Evolutionary conservation across 2,797 vertebrate genomes (phyloP).

Genomic region (Fundulus diaphanus): DNA sequence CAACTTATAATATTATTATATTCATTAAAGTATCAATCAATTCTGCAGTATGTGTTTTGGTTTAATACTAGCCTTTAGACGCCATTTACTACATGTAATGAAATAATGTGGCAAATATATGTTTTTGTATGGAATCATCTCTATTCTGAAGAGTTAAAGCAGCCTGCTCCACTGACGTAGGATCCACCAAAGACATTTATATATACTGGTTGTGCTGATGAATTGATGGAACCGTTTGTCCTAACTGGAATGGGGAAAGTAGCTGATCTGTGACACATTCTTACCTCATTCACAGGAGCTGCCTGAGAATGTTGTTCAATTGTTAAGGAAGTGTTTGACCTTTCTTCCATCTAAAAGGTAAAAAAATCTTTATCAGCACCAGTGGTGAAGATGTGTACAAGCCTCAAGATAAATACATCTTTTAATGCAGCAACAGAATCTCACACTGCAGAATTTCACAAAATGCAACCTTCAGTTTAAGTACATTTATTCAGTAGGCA

Average conservation of each 20-base stretch:
- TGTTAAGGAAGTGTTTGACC: slow-evolving; percentile 93
- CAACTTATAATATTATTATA: neutral
- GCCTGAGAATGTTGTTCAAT: slow-evolving; percentile 82
- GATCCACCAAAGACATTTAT: neutral
- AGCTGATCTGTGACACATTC: neutral
- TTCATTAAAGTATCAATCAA: neutral
- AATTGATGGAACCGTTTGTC: neutral
- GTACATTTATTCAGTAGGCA: too few relatives aligned
- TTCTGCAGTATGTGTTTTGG: neutral
- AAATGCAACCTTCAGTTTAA: too few relatives aligned
- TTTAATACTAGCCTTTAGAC: neutral
- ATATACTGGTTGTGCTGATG: neutral
- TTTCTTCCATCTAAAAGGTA: slow-evolving; percentile 94
- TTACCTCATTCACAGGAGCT: slow-evolving; percentile 80
- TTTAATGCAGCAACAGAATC: too few relatives aligned
- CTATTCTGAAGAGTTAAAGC: neutral
- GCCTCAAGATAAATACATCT: too few relatives aligned
- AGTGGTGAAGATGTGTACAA: neutral
- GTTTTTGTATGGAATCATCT: neutral
- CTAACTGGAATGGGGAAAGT: neutral
- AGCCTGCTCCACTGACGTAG: neutral
- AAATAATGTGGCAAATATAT: neutral
- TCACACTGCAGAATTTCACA: too few relatives aligned
- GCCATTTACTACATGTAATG: neutral
- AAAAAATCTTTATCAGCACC: slow-evolving; percentile 16